phyloP scores from a whole-genome alignment of 2,888 invertebrate genomes.

The Cordilura impudica region DNA sequence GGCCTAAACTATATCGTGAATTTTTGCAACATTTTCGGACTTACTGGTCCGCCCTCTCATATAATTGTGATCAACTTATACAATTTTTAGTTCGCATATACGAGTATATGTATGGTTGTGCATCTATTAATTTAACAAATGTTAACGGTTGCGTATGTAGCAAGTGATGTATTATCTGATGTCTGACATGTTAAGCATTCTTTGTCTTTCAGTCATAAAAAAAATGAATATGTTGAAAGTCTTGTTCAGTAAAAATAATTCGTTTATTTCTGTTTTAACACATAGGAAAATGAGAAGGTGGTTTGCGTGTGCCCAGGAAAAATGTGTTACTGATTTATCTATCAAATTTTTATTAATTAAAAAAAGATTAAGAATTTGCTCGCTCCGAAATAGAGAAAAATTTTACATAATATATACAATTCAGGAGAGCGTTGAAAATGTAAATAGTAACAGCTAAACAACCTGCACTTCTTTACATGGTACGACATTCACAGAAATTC shows the following conservation, averaged over 20 bases:
- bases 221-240: constrained; percentile 26
- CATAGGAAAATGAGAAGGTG: background rate
- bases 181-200: constrained; percentile 4
- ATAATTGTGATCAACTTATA: background rate
- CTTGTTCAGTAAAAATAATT: constrained; percentile 44
- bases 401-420: background rate
- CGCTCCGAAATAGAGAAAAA: background rate
- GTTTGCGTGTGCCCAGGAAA: constrained; percentile 33
- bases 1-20: too few species aligned
- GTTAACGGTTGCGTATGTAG: background rate
- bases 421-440: background rate
- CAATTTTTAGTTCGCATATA: constrained; percentile 17
- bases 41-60: too few species aligned
- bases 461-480: too few species aligned
- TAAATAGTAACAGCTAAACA: too few species aligned
- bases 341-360: constrained; percentile 54
- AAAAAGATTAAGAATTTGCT: constrained; percentile 10
- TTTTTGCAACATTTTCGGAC: too few species aligned
- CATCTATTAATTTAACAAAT: background rate
- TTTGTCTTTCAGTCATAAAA: constrained; percentile 41
- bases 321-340: constrained; percentile 50
- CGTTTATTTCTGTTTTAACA: constrained; percentile 27
- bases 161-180: background rate
- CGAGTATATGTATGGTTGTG: background rate
- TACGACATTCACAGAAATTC: too few species aligned